phyloP scores from a whole-genome alignment of 2,888 invertebrate genomes.

The Polydrusus tereticollis region DNA sequence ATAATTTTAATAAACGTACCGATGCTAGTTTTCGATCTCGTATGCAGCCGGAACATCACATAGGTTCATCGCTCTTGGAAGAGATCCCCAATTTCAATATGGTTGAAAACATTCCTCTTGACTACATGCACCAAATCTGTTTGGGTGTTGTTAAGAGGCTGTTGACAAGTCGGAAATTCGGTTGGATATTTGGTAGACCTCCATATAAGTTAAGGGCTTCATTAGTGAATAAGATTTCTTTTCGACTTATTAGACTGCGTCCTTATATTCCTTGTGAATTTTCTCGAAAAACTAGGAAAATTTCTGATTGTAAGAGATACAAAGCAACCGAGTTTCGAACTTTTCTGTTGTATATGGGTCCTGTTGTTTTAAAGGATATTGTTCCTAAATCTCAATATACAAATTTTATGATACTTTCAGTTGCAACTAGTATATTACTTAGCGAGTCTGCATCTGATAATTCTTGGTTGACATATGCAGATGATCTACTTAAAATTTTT shows the following conservation, averaged over 20 bases:
- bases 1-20: conserved; percentile 26
- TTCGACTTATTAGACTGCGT: conserved; percentile 18
- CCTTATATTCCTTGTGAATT: conserved; percentile 36
- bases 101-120: conserved; percentile 42
- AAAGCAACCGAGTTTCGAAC: conserved; percentile 42
- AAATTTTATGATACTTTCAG: conserved; percentile 37
- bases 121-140: conserved; percentile 42
- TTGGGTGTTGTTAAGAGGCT: conserved; percentile 42
- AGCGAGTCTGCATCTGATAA: conserved; percentile 31
- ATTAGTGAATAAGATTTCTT: conserved; percentile 26
- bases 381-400: conserved; percentile 33
- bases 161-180: conserved; percentile 39
- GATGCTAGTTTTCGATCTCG: conserved; percentile 33
- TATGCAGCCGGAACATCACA: conserved; percentile 38
- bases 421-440: conserved; percentile 39
- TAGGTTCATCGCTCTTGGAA: conserved; percentile 36
- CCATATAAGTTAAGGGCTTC: conserved; percentile 37
- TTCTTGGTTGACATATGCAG: too few relatives aligned
- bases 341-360: conserved; percentile 40
- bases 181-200: conserved; percentile 41
- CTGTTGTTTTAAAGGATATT: conserved; percentile 38
- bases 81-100: conserved; percentile 39
- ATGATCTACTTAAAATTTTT: conserved; percentile 31
- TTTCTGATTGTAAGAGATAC: too few relatives aligned
- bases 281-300: conserved; percentile 40